Conservation (phyloP, 1,140 invertebrate species). For the Geopemphigus sp. region DNA sequence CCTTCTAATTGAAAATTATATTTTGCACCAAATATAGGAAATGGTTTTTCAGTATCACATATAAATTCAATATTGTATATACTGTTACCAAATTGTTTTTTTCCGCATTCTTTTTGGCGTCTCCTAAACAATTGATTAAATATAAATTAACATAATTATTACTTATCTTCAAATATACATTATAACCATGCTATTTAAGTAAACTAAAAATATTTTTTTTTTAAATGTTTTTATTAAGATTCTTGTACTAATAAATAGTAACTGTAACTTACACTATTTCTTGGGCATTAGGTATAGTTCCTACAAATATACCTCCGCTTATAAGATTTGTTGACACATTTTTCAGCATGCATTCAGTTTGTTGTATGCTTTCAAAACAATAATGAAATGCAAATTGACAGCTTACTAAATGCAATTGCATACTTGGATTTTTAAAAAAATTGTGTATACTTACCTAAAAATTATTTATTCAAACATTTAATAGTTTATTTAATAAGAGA, state of each 20-base stretch:
- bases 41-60: slow-evolving; percentile 66
- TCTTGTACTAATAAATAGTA: too few species aligned
- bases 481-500: neutral
- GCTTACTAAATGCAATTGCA: slow-evolving; percentile 81
- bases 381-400: slow-evolving; percentile 99
- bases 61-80: slow-evolving; percentile 80
- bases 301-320: slow-evolving; percentile 92
- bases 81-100: slow-evolving; percentile 79
- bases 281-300: slow-evolving; percentile 90
- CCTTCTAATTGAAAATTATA: slow-evolving; percentile 95
- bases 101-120: slow-evolving; percentile 62
- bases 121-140: slow-evolving; percentile 56
- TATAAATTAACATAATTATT: neutral
- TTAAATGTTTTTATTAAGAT: too few species aligned
- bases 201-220: too few species aligned
- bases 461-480: neutral
- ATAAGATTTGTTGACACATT: slow-evolving; percentile 88
- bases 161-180: too few species aligned
- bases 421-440: slow-evolving; percentile 56
- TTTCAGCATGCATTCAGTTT: slow-evolving; percentile 87
- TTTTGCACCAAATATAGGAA: slow-evolving; percentile 91
- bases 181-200: too few species aligned
- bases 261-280: slow-evolving; percentile 73
- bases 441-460: slow-evolving; percentile 56
- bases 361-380: slow-evolving; percentile 87